Evolutionary conservation across 2,888 invertebrate genomes (phyloP).

Genomic region (Metacarcinus magister): DNA sequence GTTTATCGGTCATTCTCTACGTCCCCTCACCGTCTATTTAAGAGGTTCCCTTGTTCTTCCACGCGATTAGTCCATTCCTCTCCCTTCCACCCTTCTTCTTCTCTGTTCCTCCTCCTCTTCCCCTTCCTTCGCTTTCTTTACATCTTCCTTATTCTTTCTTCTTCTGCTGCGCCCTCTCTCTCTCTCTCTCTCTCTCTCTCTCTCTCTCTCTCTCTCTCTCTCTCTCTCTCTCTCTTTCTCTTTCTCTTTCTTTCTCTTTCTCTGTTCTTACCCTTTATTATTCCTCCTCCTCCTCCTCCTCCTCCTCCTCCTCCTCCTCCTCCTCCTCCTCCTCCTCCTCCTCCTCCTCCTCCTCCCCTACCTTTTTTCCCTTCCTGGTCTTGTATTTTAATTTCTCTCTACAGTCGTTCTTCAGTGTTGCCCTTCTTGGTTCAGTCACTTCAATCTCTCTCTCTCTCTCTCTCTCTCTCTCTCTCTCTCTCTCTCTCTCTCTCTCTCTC

Average conservation of each 20-base stretch:
- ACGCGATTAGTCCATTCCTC: slow-evolving; percentile 61
- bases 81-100: slow-evolving; percentile 62
- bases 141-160: neutral
- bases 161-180: neutral
- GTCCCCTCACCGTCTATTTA: slow-evolving; percentile 42
- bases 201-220: slow-evolving; percentile 39
- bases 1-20: slow-evolving; percentile 59
- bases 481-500: neutral
- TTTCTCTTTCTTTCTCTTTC: neutral
- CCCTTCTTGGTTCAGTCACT: neutral
- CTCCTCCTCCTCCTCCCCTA: neutral
- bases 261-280: neutral
- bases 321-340: slow-evolving; percentile 13
- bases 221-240: slow-evolving; percentile 7
- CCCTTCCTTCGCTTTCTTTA: slow-evolving; percentile 10
- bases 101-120: slow-evolving; percentile 47
- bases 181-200: slow-evolving; percentile 65
- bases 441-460: neutral
- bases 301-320: no score
- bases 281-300: neutral
- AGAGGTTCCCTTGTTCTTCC: slow-evolving; percentile 64
- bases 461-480: slow-evolving; percentile 58
- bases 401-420: slow-evolving; percentile 20
- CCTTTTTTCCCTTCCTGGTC: neutral
- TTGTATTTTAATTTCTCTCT: slow-evolving; percentile 15